Evolutionary conservation across 2,888 invertebrate genomes (phyloP).

Genomic region (Myopa tessellatipennis): DNA sequence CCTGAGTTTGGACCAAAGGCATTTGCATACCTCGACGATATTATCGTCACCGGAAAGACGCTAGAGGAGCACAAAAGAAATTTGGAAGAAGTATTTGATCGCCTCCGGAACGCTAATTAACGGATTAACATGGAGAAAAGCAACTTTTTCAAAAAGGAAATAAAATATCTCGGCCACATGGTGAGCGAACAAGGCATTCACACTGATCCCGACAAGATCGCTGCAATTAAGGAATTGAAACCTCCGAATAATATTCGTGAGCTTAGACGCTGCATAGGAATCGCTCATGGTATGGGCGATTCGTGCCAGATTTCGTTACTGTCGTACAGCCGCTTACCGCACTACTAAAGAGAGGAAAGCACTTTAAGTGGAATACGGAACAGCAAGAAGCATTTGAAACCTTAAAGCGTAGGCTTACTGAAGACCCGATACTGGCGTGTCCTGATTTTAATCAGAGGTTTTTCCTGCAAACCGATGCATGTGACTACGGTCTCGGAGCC

Average conservation of each 20-base stretch:
- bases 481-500: neutral
- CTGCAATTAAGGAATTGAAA: neutral
- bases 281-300: too few species aligned
- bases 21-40: slow-evolving; percentile 1
- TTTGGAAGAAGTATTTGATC: neutral
- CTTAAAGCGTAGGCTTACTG: too few species aligned
- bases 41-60: neutral
- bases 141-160: neutral
- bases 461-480: slow-evolving; percentile 16
- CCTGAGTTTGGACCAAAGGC: neutral
- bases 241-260: slow-evolving; percentile 4
- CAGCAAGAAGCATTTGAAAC: too few species aligned
- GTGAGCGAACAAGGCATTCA: neutral
- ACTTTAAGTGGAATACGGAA: too few species aligned
- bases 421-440: too few species aligned
- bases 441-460: too few species aligned
- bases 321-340: too few species aligned
- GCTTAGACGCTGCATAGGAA: too few species aligned
- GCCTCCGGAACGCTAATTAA: neutral
- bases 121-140: neutral
- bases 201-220: slow-evolving; percentile 10
- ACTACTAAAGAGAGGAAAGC: too few species aligned
- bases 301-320: too few species aligned
- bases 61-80: neutral
- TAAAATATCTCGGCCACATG: neutral